Percentiles rank a stretch among this genome's conserved stretches.
Evolutionary conservation across 2,888 invertebrate species (phyloP).

Genomic region (Petrolisthes manimaculis): DNA sequence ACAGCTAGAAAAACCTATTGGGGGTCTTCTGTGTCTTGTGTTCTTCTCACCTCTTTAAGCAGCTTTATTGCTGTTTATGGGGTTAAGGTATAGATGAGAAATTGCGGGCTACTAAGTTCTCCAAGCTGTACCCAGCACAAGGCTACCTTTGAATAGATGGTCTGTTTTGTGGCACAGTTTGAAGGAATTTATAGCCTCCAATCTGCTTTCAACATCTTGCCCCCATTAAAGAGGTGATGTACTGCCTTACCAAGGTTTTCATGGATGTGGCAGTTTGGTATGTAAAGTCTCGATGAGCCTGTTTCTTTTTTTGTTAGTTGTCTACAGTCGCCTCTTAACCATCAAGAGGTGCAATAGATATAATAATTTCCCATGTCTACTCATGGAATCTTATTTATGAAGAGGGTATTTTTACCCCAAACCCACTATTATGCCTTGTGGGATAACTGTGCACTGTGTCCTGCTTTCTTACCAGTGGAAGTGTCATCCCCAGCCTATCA

Average conservation of each 20-base stretch:
- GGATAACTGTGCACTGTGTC: slow-evolving; percentile 40
- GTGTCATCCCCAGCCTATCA: slow-evolving; percentile 9
- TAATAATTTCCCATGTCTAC: neutral
- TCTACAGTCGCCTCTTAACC: neutral
- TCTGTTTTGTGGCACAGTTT: too few species aligned
- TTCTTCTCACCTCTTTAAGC: slow-evolving; percentile 31
- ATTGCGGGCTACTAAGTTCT: too few species aligned
- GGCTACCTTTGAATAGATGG: too few species aligned
- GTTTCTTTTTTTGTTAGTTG: slow-evolving; percentile 25
- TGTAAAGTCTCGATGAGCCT: slow-evolving; percentile 27
- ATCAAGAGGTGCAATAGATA: slow-evolving; percentile 9
- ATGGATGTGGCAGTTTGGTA: slow-evolving; percentile 40
- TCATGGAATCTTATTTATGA: neutral
- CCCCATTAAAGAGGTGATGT: slow-evolving; percentile 3
- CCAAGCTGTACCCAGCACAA: too few species aligned
- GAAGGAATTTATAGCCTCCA: too few species aligned
- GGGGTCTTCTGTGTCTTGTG: slow-evolving; percentile 48
- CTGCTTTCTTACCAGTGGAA: slow-evolving; percentile 26
- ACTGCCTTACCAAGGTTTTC: slow-evolving; percentile 12
- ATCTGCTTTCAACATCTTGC: too few species aligned
- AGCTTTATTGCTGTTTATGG: neutral
- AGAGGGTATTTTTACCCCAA: neutral
- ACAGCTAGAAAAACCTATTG: slow-evolving; percentile 48
- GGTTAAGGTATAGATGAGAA: too few species aligned
- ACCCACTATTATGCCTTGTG: slow-evolving; percentile 25